Percentiles rank a stretch among this genome's conserved stretches.
Conservation (phyloP, 2,797 vertebrate species). For the Lutra lutra region DNA sequence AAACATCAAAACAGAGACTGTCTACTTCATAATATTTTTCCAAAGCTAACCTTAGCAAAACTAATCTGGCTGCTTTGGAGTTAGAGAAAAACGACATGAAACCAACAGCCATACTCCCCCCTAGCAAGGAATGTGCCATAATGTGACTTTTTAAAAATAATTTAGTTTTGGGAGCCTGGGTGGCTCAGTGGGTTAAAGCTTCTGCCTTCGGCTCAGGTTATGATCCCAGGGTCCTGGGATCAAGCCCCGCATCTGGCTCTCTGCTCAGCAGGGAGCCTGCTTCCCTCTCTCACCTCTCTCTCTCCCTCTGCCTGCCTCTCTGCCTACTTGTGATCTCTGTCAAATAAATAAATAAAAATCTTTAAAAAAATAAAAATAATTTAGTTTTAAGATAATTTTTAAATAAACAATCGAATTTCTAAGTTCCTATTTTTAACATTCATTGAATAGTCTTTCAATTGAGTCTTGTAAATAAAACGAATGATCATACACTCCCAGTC, state of each 20-base stretch:
- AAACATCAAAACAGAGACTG: background rate
- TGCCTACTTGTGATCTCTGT: no score
- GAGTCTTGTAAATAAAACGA: background rate
- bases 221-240: no score
- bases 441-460: constrained; percentile 1
- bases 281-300: no score
- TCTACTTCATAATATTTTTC: background rate
- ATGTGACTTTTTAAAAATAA: background rate
- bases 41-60: background rate
- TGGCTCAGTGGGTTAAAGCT: no score
- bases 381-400: background rate
- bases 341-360: no score
- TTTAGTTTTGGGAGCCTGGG: background rate
- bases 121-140: background rate
- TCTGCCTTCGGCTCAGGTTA: no score
- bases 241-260: no score
- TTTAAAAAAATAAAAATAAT: background rate
- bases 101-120: background rate
- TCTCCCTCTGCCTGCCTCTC: no score
- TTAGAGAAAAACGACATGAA: background rate
- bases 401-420: background rate
- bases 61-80: background rate
- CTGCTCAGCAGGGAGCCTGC: no score
- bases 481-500: background rate
- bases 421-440: constrained; percentile 47